Evolutionary conservation across 1,140 invertebrate species (phyloP).

Genomic region (Pachyrhynchus sulphureomaculatus): DNA sequence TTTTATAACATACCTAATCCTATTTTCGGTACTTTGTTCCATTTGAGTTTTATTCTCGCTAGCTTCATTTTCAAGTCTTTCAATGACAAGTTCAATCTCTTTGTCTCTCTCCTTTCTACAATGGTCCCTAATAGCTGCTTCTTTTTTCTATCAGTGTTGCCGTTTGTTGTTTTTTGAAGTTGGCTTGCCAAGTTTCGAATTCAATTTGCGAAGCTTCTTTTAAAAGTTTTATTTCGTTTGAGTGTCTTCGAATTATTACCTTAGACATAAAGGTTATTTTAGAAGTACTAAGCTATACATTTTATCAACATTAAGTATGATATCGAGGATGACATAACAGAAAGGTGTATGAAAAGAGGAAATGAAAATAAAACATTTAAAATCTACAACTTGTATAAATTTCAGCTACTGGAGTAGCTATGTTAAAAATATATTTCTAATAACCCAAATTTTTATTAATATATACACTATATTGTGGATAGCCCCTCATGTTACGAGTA

Average conservation of each 20-base stretch:
- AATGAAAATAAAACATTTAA: too few species aligned
- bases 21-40: slow-evolving; percentile 60
- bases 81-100: slow-evolving; percentile 67
- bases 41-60: slow-evolving; percentile 53
- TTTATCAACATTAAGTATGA: too few species aligned
- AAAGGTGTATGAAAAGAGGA: too few species aligned
- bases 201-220: slow-evolving; percentile 59
- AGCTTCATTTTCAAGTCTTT: slow-evolving; percentile 62
- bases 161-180: slow-evolving; percentile 60
- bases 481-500: too few species aligned
- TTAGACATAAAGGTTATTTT: slow-evolving; percentile 8
- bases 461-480: too few species aligned
- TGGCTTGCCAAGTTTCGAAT: slow-evolving; percentile 57
- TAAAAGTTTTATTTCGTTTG: slow-evolving; percentile 58
- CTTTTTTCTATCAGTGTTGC: slow-evolving; percentile 57
- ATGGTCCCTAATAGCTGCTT: slow-evolving; percentile 60
- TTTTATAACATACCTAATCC: slow-evolving; percentile 63
- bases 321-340: too few species aligned
- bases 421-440: too few species aligned
- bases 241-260: slow-evolving; percentile 47
- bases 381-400: too few species aligned
- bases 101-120: slow-evolving; percentile 63
- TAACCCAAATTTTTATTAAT: too few species aligned
- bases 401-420: too few species aligned
- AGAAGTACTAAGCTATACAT: too few species aligned